Base-by-base conservation (phyloP, 1,140 invertebrate species). In the Thaumatotibia leucotreta region DNA sequence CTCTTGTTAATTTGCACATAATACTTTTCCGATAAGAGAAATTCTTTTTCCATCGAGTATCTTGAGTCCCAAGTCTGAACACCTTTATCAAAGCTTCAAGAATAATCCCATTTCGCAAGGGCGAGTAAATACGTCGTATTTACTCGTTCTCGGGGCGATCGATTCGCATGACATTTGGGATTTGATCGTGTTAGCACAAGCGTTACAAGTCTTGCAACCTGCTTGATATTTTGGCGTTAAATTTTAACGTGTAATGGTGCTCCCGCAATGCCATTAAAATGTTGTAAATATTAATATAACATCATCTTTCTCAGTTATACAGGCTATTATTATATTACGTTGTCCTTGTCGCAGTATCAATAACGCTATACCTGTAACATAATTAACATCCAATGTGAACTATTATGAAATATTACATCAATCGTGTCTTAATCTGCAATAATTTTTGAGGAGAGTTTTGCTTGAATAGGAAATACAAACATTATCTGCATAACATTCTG, bases 91-190 rank as follows among this genome's bases (percentile, higher is more conserved):
- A 24, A 29, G 24, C 52, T 58, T 27, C 52, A 8, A 14, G 52
- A 58, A 58, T 58, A 58, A 58, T 58, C 52, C 52, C 52, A 58
- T 58, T 58, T 58, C 52, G 52, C 24, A 14, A 58, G 52, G 52
- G 52, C 23, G 52, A 5, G 52, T 58, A 58, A 58, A 58, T 58
- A 58, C 52, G 52, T 14, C 27, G 52, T 58, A 58, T 58, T 58
- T 58, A 31, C 52, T 29, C 52, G 52, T 58, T 58, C 24, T 24
- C 52, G 52, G n/a, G 22, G 11, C 52, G 52, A 31, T 58, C 52
- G 52, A 58, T 58, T 58, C 52, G 52, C 14, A 58, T 58, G 52
- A 58, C 52, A 58, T 58, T 58, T 58, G 52, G 52, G 52, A 58
- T 58, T 58, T 58, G 52, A 58, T 58, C 52, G 27, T 58, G 52